Percentiles rank a stretch among this genome's conserved stretches.
These are phyloP conservation scores for Mallotus villosus DNA, from an alignment of 2,797 vertebrate species.

Conservation along the genomic window DNA sequence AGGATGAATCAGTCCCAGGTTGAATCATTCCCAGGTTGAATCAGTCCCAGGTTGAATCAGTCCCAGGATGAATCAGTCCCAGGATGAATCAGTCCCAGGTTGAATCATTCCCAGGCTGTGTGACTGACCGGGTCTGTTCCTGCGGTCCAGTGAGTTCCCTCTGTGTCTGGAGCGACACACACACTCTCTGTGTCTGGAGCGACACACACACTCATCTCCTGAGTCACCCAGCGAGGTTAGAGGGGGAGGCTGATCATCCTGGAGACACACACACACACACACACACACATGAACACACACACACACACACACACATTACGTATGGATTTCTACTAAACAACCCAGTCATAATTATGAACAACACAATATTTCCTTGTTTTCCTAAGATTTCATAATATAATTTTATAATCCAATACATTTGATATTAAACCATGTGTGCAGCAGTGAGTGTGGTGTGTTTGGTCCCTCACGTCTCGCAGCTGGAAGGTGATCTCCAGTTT, in stretches of 20 bases:
- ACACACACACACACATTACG: not conserved
- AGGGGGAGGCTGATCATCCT: constrained; percentile 83
- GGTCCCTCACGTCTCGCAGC: constrained; percentile 85
- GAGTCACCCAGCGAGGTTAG: constrained; percentile 78
- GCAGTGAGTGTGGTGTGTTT: not conserved
- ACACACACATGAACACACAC: not conserved
- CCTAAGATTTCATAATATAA: too few species aligned
- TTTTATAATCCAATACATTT: not conserved
- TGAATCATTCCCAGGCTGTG: too few species aligned
- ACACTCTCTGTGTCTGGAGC: constrained; percentile 71
- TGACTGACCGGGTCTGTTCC: constrained; percentile 82
- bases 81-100: too few species aligned
- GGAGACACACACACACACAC: constrained; percentile 4
- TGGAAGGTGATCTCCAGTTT: constrained; percentile 94
- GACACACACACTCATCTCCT: constrained; percentile 71
- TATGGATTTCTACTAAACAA: not conserved
- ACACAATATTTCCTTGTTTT: too few species aligned
- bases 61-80: too few species aligned
- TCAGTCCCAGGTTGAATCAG: too few species aligned
- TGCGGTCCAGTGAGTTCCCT: constrained; percentile 73
- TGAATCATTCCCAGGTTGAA: too few species aligned
- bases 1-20: too few species aligned
- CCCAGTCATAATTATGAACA: too few species aligned
- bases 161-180: constrained; percentile 69
- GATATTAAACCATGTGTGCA: not conserved